Evolutionary conservation across 1,140 invertebrate genomes (phyloP).

Genomic region (Hyposmocoma kahamanoa): DNA sequence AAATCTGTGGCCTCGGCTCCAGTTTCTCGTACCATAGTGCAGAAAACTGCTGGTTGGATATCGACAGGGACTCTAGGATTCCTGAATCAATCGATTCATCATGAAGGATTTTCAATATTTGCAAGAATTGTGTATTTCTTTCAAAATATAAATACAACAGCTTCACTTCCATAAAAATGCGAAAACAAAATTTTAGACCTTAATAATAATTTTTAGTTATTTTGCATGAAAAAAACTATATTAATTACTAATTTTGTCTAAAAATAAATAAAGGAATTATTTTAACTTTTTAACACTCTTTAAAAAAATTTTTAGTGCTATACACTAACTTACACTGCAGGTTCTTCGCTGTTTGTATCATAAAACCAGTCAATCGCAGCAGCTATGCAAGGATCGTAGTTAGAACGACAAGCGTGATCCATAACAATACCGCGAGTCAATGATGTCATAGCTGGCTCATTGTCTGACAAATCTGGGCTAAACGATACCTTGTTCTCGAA

Average conservation of each 20-base stretch:
- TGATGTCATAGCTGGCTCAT: conserved; percentile 40
- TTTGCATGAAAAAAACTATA: background rate
- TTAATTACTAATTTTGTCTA: background rate
- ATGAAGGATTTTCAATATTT: no score
- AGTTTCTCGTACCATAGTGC: conserved; percentile 70
- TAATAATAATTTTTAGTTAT: no score
- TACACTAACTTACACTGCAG: conserved; percentile 34
- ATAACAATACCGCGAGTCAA: conserved; percentile 53
- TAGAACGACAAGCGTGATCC: conserved; percentile 49
- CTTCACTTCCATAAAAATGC: no score
- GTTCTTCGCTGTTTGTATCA: conserved; percentile 24
- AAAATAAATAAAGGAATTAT: no score
- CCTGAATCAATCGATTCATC: no score
- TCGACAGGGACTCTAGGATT: conserved; percentile 69
- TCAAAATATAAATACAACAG: no score
- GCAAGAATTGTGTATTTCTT: no score
- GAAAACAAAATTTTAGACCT: no score
- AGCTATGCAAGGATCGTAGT: conserved; percentile 50
- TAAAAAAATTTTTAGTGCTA: background rate
- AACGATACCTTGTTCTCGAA: conserved; percentile 46
- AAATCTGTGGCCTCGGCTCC: conserved; percentile 52
- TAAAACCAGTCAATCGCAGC: conserved; percentile 58
- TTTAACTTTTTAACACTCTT: no score
- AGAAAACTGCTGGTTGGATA: conserved; percentile 75
- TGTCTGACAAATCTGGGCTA: conserved; percentile 23